phyloP scores from a whole-genome alignment of 1,140 invertebrate genomes.

The Cotesia typhae region DNA sequence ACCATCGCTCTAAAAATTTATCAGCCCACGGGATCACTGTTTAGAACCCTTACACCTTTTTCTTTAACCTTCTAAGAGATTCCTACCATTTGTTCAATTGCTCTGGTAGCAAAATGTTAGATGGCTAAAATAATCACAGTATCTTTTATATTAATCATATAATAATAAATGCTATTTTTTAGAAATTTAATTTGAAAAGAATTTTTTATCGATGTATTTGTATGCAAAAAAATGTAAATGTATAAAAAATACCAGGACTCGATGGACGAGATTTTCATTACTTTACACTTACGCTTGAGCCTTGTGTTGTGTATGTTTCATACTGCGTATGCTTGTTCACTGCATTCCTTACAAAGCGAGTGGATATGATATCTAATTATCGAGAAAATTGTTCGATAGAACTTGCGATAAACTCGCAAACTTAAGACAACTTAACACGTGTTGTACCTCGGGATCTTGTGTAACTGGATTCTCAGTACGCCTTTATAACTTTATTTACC shows the following conservation, averaged over 20 bases:
- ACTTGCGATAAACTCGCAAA: not conserved
- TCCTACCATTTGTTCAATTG: not conserved
- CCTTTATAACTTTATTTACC: slow-evolving; percentile 45
- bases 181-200: too few species aligned
- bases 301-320: slow-evolving; percentile 14
- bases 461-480: slow-evolving; percentile 37
- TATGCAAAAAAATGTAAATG: too few species aligned
- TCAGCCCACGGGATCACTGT: slow-evolving; percentile 19
- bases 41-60: too few species aligned
- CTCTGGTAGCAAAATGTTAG: not conserved
- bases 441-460: slow-evolving; percentile 6
- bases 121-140: not conserved
- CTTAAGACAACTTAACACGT: slow-evolving; percentile 3
- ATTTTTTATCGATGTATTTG: too few species aligned
- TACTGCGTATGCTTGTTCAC: slow-evolving; percentile 21
- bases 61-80: slow-evolving; percentile 44
- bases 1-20: slow-evolving; percentile 41
- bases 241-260: too few species aligned
- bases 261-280: too few species aligned
- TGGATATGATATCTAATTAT: slow-evolving; percentile 53
- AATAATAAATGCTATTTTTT: too few species aligned
- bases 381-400: slow-evolving; percentile 53
- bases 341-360: slow-evolving; percentile 41
- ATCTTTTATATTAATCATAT: too few species aligned
- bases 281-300: not conserved